Percentiles rank a stretch among this genome's conserved stretches.
Evolutionary conservation across 2,888 invertebrate species (phyloP).

Genomic region (Acanthopleura granulata): DNA sequence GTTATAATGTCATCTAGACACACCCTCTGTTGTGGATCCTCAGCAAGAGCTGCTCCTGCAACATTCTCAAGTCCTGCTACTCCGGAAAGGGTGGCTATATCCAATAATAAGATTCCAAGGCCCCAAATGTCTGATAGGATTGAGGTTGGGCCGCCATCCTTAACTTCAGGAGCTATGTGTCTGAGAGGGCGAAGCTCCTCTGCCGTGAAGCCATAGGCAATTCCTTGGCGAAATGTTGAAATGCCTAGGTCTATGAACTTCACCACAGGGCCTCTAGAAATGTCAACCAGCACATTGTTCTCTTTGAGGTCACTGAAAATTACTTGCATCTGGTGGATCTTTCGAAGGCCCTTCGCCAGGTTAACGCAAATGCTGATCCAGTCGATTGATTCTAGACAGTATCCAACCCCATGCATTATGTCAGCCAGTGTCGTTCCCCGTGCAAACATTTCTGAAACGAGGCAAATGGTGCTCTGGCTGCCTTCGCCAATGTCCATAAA

Average conservation of each 20-base stretch:
- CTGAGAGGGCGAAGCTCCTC: not conserved
- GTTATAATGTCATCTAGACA: not conserved
- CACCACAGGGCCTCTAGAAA: not conserved
- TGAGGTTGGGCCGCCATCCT: not conserved
- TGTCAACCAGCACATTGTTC: not conserved
- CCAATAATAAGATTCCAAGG: not conserved
- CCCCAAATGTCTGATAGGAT: slow-evolving; percentile 1
- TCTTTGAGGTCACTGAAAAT: not conserved
- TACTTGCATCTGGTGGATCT: not conserved
- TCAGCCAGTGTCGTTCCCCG: not conserved
- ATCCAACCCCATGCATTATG: not conserved
- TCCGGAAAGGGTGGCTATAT: not conserved
- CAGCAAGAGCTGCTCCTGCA: not conserved
- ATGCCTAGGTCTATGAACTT: slow-evolving; percentile 12
- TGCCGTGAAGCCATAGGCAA: not conserved
- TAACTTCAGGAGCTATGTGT: slow-evolving; percentile 5
- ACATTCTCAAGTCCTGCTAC: not conserved
- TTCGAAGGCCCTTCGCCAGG: not conserved
- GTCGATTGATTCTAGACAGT: not conserved
- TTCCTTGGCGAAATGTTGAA: not conserved
- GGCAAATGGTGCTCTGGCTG: not conserved
- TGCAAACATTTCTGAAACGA: not conserved
- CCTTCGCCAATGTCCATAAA: not conserved
- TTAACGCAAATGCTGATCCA: slow-evolving; percentile 3
- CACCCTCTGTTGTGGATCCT: not conserved